phyloP scores from a whole-genome alignment of 2,888 invertebrate genomes.

The Drosophila prostipennis region DNA sequence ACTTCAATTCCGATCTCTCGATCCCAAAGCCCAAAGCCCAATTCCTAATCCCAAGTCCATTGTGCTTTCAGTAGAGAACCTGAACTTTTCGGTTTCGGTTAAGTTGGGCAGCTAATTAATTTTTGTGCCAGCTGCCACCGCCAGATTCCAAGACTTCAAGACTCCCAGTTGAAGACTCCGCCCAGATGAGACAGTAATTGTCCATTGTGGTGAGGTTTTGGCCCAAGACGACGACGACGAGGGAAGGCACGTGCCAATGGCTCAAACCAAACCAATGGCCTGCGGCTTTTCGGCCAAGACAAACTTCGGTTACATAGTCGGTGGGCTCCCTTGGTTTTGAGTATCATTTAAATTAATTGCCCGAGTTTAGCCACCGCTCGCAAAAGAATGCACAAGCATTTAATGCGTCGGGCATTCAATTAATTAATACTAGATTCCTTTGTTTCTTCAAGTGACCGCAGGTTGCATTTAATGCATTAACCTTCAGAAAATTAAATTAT shows the following conservation, averaged over 20 bases:
- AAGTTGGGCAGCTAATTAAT: conserved; percentile 63
- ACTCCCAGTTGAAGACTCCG: background rate
- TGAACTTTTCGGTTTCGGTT: conserved; percentile 31
- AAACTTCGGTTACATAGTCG: conserved; percentile 13
- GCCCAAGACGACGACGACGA: conserved; percentile 13
- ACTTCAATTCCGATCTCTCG: conserved; percentile 13
- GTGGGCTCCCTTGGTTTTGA: conserved; percentile 19
- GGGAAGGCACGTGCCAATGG: conserved; percentile 31
- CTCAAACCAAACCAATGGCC: conserved; percentile 23
- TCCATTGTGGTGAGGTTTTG: conserved; percentile 45
- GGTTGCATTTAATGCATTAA: background rate
- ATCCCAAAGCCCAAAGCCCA: background rate
- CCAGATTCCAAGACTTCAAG: conserved; percentile 15
- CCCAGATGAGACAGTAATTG: conserved; percentile 59
- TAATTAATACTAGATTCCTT: conserved; percentile 13
- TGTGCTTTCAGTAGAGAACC: conserved; percentile 6
- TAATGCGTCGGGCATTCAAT: conserved; percentile 12
- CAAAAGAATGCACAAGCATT: conserved; percentile 14
- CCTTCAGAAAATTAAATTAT: too few species aligned
- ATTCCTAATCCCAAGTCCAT: background rate
- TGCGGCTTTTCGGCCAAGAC: conserved; percentile 31
- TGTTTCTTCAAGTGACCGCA: background rate
- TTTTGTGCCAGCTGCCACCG: conserved; percentile 43
- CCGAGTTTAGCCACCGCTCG: conserved; percentile 8
- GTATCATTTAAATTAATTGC: conserved; percentile 45